Conservation (phyloP, 2,888 invertebrate species). For the Myopa tessellatipennis region DNA sequence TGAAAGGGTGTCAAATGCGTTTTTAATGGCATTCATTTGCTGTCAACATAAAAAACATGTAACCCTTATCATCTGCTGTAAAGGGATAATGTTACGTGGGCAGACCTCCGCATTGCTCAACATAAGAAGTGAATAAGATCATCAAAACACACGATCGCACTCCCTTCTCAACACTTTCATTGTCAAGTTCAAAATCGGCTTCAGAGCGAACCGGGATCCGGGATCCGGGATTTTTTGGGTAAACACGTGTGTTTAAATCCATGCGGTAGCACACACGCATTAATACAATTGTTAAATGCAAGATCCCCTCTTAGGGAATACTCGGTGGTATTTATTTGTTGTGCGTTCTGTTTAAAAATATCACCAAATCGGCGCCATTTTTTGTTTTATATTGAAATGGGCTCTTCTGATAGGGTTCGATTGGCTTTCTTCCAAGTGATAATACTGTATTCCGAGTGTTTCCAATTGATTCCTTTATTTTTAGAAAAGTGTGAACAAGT, state of each 20-base stretch:
- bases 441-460: conserved; percentile 43
- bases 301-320: background rate
- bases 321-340: background rate
- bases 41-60: conserved; percentile 14
- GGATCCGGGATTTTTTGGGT: conserved; percentile 5
- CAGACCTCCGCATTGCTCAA: background rate
- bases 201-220: background rate
- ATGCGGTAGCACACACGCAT: conserved; percentile 30
- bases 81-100: conserved; percentile 26
- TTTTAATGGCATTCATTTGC: conserved; percentile 34
- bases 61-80: conserved; percentile 24
- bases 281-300: background rate
- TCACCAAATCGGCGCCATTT: background rate
- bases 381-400: conserved; percentile 29
- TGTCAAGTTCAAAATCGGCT: conserved; percentile 25
- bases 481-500: conserved; percentile 25
- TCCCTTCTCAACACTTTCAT: conserved; percentile 32
- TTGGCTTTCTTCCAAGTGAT: conserved; percentile 45
- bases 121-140: background rate
- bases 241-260: conserved; percentile 15
- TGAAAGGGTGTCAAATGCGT: conserved; percentile 36
- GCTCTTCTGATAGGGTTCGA: conserved; percentile 37
- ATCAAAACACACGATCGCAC: background rate
- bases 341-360: background rate
- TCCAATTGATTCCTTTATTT: conserved; percentile 18